Base-by-base conservation (phyloP, 2,797 vertebrate genomes). In the Parauchenoglanis punctatus region DNA sequence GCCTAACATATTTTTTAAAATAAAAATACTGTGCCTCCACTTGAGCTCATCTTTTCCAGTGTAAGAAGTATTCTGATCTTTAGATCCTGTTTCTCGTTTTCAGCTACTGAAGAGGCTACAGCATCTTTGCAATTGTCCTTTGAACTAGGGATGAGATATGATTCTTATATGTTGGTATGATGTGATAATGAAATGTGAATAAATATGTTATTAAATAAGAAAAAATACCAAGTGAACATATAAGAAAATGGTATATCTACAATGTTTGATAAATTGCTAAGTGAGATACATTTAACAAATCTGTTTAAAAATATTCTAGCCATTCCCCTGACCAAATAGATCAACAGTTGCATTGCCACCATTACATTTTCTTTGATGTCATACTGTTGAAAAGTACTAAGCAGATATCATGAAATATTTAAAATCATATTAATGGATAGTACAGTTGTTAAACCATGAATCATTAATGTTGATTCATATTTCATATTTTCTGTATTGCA, bases 131-230 rank as follows among this genome's bases (percentile, higher is more conserved):
- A 13, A 58, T 23, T 80, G 10, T 58, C 20, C 10, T 20, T 78
- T 58, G 52, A 78, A 40, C 28, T 59, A 40, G 8, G 54, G 10
- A 78, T 80, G 54, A 23, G 17, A 40, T 59, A 40, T 59, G 10
- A 23, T 80, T 11, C 31, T 5, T 35, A 40, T 80, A 23, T 80
- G 28, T 40, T 15, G 18, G 18, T 59, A 23, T 80, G 31, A 8
- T 25, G 56, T 80, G 77, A 40, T 15, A 3, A 59, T 40, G 56
- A 77, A 18, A 49, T 46, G 46, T 46, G 73, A 49, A 35, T 80
- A 80, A 23, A 18, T 77, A 54, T 77, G n/a, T 54, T 80, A 40
- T 80, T 77, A 77, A 40, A 40, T 3, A 31, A 77, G 77, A 80
- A 13, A 52, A 44, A 46, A 67, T 44, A 49, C 11, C n/a, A 46